A percentile compares a stretch with the other conserved stretches of the same genome.
phyloP scores from a whole-genome alignment of 30 jellyfish, hydroid and myxozoan species.

The Morbakka virulenta region DNA sequence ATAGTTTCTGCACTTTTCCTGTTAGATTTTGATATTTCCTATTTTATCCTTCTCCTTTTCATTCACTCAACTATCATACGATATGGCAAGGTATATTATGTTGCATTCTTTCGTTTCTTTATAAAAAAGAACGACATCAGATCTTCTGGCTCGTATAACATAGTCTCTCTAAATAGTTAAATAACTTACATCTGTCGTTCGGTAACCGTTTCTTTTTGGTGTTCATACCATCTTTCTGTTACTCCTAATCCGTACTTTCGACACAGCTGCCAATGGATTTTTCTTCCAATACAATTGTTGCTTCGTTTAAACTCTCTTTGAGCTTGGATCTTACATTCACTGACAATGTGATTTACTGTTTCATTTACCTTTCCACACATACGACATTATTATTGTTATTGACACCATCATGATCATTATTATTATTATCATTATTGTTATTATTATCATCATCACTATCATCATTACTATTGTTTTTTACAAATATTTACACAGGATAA shows the following conservation, averaged over 20 bases:
- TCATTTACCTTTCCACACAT: conserved; percentile 18
- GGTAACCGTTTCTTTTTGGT: background rate
- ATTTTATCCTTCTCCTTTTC: too few relatives aligned
- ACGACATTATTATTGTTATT: background rate
- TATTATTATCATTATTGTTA: too few relatives aligned
- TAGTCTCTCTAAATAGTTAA: background rate
- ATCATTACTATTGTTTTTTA: too few relatives aligned
- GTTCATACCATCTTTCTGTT: background rate
- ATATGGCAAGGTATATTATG: too few relatives aligned
- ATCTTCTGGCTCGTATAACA: background rate
- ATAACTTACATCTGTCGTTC: too few relatives aligned
- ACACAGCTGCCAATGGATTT: background rate
- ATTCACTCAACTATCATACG: too few relatives aligned
- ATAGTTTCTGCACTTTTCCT: background rate
- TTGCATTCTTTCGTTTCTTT: background rate
- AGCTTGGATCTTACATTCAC: background rate
- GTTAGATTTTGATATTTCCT: background rate
- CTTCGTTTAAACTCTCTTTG: background rate
- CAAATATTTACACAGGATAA: too few relatives aligned
- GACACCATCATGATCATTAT: too few relatives aligned
- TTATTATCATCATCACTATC: too few relatives aligned
- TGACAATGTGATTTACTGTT: background rate
- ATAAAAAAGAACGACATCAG: background rate
- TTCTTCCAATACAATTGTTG: background rate
- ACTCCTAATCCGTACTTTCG: background rate